Base-by-base conservation (phyloP, 2,113 vertebrate genomes). In the Monarcha castaneiventris region DNA sequence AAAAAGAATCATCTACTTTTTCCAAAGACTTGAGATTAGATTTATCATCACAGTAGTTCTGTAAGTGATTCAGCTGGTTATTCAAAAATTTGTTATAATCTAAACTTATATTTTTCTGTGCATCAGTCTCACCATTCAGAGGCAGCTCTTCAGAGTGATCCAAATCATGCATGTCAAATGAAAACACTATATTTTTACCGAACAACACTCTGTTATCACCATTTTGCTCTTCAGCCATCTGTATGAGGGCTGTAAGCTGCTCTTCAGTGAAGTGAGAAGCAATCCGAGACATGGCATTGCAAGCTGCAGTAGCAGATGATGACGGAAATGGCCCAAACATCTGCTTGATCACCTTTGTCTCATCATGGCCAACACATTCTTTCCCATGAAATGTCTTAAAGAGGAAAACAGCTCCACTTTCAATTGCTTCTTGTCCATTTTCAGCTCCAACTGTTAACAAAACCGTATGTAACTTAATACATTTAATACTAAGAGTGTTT, bases 271-370 rank as follows among this genome's bases (percentile, higher is more conserved):
- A 97, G 71, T 96, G 96, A 75, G 98, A 98, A 89, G 98, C 97
- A 91, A 99, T 98, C 69, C 97, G 97, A 94, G 96, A 97, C 35
- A 98, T 98, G 49, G 98, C 98, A 84, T 97, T 86, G 90, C 98
- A 99, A 95, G 98, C 98, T 80, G 97, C 92, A 43, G 98, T 98
- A 10, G 99, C 99, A 90, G 98, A 98, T 23, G 98, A 98, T 1
- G 98, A 98, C 2, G 99, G 99, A 91, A 99, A 99, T 1, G 99
- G 99, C 41, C 99, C 99, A 90, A 99, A 99, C 99, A 99, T 99
- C 93, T 99, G 99, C 84, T 99, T 99, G 74, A 99, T 98, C 87
- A 98, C 97, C 67, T 99, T 98, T 52, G 98, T 99, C 94, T 99
- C 99, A 93, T 98, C 98, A 14, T 98, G 98, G 81, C 99, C 98